Percentiles rank a stretch among this genome's conserved stretches.
phyloP scores from a whole-genome alignment of 2,797 vertebrate genomes.

The Pogonophryne albipinna region DNA sequence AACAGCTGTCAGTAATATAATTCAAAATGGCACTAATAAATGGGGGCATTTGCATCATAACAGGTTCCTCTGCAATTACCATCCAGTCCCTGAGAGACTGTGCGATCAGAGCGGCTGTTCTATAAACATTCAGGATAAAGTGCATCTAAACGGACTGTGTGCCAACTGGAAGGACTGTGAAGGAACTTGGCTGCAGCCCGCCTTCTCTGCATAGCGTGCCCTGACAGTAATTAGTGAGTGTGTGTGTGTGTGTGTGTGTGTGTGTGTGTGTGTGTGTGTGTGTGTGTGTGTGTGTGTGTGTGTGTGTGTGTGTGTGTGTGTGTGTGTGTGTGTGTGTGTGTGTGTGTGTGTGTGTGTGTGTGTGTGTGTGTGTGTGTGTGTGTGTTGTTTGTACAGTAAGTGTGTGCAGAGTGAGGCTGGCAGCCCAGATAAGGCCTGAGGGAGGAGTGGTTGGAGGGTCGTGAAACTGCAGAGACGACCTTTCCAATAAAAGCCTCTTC shows the following conservation, averaged over 20 bases:
- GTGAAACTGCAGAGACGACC: slow-evolving; percentile 60
- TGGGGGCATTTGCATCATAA: slow-evolving; percentile 34
- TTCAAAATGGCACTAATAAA: slow-evolving; percentile 47
- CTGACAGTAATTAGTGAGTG: slow-evolving; percentile 70
- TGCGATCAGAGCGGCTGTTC: slow-evolving; percentile 37
- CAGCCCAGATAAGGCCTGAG: slow-evolving; percentile 60
- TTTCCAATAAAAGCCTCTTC: slow-evolving; percentile 75
- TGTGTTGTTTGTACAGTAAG: slow-evolving; percentile 65
- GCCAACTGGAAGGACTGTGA: slow-evolving; percentile 48
- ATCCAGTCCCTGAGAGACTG: slow-evolving; percentile 18
- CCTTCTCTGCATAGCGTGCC: slow-evolving; percentile 56
- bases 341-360: too few species aligned
- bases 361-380: not conserved
- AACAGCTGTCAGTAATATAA: slow-evolving; percentile 44
- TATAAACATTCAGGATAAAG: slow-evolving; percentile 42
- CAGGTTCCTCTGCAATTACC: slow-evolving; percentile 38
- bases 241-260: slow-evolving; percentile 28
- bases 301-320: slow-evolving; percentile 27
- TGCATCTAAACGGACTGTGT: slow-evolving; percentile 33
- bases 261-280: slow-evolving; percentile 33
- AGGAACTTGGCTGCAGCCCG: slow-evolving; percentile 47
- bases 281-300: slow-evolving; percentile 51
- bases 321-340: too few species aligned
- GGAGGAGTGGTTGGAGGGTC: slow-evolving; percentile 70
- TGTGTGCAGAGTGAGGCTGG: slow-evolving; percentile 63